Conservation (phyloP, 2,113 vertebrate genomes). For the Platichthys flesus region DNA sequence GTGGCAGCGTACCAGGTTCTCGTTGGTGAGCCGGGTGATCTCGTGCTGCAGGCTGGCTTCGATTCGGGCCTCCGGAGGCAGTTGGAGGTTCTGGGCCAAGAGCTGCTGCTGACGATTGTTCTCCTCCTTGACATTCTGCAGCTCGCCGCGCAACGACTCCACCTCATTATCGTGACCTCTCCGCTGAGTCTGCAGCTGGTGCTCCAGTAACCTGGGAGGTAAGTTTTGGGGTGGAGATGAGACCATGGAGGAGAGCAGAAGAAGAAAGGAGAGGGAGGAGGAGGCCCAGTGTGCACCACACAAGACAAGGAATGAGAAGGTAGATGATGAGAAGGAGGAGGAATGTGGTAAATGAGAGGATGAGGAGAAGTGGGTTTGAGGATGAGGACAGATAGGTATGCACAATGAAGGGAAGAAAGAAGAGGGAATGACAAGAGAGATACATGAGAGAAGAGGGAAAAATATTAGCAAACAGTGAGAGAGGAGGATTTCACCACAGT, state of each 20-base stretch:
- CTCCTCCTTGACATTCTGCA: conserved; percentile 96
- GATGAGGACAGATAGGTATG: too few species aligned
- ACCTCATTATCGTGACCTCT: conserved; percentile 91
- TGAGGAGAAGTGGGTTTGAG: background rate
- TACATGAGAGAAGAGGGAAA: background rate
- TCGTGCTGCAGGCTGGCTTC: conserved; percentile 98
- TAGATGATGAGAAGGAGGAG: background rate
- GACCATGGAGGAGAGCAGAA: too few species aligned
- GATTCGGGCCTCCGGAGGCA: conserved; percentile 95
- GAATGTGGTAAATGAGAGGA: background rate
- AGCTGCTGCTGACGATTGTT: conserved; percentile 98
- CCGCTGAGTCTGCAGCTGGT: conserved; percentile 93
- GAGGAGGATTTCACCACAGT: conserved; percentile 1
- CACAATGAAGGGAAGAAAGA: background rate
- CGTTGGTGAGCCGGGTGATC: conserved; percentile 97
- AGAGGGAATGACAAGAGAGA: background rate
- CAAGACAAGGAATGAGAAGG: background rate
- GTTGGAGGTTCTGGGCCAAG: conserved; percentile 95
- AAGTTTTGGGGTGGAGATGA: background rate
- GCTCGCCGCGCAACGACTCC: conserved; percentile 90
- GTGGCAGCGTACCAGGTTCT: conserved; percentile 89
- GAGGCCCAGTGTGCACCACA: background rate
- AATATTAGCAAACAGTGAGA: background rate
- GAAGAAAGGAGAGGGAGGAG: background rate
- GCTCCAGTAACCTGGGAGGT: conserved; percentile 89